These are phyloP conservation scores for Scaeva pyrastri DNA, from an alignment of 2,888 invertebrate genomes.

Conservation along the genomic window DNA sequence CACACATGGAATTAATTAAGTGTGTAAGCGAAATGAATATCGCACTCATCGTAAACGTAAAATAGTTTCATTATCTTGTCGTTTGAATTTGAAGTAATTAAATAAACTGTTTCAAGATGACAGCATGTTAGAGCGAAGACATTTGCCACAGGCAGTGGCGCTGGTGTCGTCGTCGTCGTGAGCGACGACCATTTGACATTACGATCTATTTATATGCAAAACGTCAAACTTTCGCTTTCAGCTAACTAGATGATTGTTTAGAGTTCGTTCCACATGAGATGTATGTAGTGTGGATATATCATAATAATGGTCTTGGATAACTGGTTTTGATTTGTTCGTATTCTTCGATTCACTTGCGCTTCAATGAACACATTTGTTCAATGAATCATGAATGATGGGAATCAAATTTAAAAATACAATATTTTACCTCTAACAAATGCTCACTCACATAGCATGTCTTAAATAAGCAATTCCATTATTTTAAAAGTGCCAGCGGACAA, in stretches of 20 bases:
- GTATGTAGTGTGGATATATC: too few species aligned
- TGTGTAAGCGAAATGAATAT: too few species aligned
- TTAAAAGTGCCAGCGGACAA: not conserved
- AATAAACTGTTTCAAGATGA: too few species aligned
- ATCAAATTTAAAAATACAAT: not conserved
- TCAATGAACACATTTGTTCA: not conserved
- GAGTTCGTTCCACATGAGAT: not conserved
- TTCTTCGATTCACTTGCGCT: not conserved
- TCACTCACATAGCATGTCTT: not conserved
- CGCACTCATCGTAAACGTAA: not conserved
- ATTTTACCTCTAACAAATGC: too few species aligned
- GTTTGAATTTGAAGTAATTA: not conserved
- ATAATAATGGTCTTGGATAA: not conserved
- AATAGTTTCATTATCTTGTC: not conserved
- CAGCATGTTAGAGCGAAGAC: not conserved
- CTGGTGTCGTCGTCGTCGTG: too few species aligned
- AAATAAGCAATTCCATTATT: constrained; percentile 3
- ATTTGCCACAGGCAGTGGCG: too few species aligned
- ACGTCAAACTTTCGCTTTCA: constrained; percentile 44
- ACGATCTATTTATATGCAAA: constrained; percentile 9
- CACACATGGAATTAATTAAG: not conserved
- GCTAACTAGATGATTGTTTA: not conserved
- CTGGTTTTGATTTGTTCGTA: constrained; percentile 9
- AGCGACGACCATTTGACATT: constrained; percentile 10
- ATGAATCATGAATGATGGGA: not conserved